A percentile compares a stretch with the other conserved stretches of the same genome.
Conservation (phyloP, 1,140 invertebrate genomes). For the Drosophila novamexicana region DNA sequence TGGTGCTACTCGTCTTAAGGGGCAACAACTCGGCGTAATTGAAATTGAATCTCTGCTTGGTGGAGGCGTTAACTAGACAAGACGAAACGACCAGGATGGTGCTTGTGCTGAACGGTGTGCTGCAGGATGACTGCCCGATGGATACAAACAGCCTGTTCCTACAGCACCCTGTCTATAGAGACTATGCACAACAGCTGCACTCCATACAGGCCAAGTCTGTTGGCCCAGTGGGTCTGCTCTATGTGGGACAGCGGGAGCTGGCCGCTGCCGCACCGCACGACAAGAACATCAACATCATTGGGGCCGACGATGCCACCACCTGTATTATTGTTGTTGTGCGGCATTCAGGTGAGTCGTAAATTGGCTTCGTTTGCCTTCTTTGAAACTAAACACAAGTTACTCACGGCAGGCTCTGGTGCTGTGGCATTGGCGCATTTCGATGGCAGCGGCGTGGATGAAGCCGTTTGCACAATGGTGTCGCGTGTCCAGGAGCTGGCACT, state of each 20-base stretch:
- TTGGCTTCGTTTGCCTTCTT: conserved; percentile 55
- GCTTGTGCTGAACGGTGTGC: conserved; percentile 93
- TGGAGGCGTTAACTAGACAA: conserved; percentile 9
- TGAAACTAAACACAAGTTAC: conserved; percentile 9
- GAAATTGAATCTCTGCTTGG: conserved; percentile 48
- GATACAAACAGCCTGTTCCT: conserved; percentile 92
- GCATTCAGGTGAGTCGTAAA: conserved; percentile 91
- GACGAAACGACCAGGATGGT: conserved; percentile 88
- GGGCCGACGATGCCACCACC: conserved; percentile 97
- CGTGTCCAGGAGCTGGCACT: conserved; percentile 92
- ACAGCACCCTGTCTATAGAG: conserved; percentile 93
- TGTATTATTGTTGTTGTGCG: conserved; percentile 95
- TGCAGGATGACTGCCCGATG: conserved; percentile 92
- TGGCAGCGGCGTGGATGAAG: conserved; percentile 93
- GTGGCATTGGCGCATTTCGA: conserved; percentile 95
- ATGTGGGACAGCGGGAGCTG: conserved; percentile 95
- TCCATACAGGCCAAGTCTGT: conserved; percentile 88
- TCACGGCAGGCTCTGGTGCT: conserved; percentile 91
- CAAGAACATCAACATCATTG: conserved; percentile 95
- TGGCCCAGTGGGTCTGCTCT: conserved; percentile 93
- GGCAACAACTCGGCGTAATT: conserved; percentile 45
- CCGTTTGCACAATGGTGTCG: conserved; percentile 91
- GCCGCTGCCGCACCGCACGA: conserved; percentile 95
- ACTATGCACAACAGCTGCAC: conserved; percentile 91
- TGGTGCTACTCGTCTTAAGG: conserved; percentile 73